A percentile compares a stretch with the other conserved stretches of the same genome.
Evolutionary conservation across 2,888 invertebrate species (phyloP).

Genomic region (Quadriops clusia): DNA sequence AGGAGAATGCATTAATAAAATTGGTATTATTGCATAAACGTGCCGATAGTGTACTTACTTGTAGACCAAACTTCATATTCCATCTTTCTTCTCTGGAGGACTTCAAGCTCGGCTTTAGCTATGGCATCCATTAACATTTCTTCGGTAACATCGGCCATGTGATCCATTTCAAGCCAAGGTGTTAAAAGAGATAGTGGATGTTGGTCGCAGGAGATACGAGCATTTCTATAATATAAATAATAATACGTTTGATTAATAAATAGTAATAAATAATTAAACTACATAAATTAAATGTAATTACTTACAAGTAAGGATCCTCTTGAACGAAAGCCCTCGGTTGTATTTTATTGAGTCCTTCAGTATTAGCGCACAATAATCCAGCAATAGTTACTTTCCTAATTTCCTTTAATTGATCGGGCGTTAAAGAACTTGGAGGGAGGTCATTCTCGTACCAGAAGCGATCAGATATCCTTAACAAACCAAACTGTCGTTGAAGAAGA

Average conservation of each 20-base stretch:
- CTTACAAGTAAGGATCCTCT: conserved; percentile 75
- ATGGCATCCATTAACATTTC: conserved; percentile 64
- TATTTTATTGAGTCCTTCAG: conserved; percentile 54
- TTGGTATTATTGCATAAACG: too few species aligned
- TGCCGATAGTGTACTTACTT: conserved; percentile 47
- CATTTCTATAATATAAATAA: conserved; percentile 42
- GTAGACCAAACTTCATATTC: conserved; percentile 72
- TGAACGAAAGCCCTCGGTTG: conserved; percentile 79
- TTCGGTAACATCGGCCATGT: conserved; percentile 53
- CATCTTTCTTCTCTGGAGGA: conserved; percentile 61
- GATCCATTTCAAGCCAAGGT: conserved; percentile 60
- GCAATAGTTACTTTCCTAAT: conserved; percentile 70
- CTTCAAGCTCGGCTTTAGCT: conserved; percentile 65
- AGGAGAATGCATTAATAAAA: not conserved
- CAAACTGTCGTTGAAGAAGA: conserved; percentile 71
- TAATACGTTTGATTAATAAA: conserved; percentile 1
- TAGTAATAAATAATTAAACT: too few species aligned
- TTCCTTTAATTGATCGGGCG: conserved; percentile 64
- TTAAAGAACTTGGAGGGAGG: conserved; percentile 74
- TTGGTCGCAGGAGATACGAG: conserved; percentile 61
- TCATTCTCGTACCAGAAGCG: conserved; percentile 95
- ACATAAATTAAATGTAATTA: too few species aligned
- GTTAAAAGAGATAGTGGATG: conserved; percentile 53
- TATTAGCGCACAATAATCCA: conserved; percentile 66
- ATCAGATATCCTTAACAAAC: conserved; percentile 71